phyloP scores from a whole-genome alignment of 2,888 invertebrate species.

The Autographa gamma region DNA sequence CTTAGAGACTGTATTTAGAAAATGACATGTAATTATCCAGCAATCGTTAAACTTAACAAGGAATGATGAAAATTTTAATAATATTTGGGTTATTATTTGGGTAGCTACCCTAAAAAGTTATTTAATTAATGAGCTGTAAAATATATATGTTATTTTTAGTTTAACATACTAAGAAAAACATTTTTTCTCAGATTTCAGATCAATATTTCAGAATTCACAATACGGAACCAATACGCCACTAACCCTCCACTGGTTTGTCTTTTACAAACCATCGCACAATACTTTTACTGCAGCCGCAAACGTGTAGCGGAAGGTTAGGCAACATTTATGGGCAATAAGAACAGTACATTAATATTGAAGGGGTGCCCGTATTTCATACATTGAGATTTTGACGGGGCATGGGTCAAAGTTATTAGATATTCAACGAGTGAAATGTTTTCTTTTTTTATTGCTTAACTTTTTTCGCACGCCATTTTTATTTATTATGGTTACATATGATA shows the following conservation, averaged over 20 bases:
- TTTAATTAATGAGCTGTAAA: too few relatives aligned
- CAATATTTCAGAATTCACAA: not conserved
- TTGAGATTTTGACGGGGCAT: not conserved
- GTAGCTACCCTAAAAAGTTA: too few relatives aligned
- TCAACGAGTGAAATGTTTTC: not conserved
- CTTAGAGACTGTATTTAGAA: too few relatives aligned
- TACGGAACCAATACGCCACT: not conserved
- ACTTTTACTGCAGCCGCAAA: constrained; percentile 4
- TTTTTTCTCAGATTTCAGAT: too few relatives aligned
- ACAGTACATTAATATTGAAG: constrained; percentile 16
- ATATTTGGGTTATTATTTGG: too few relatives aligned
- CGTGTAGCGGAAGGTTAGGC: not conserved
- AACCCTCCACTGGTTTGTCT: not conserved
- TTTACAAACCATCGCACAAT: not conserved
- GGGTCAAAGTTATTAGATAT: constrained; percentile 5
- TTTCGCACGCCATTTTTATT: not conserved
- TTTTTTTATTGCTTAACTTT: not conserved
- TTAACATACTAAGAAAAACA: too few relatives aligned
- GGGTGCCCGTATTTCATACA: constrained; percentile 1
- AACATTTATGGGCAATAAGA: constrained; percentile 7
- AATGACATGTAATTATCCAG: too few relatives aligned
- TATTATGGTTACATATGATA: too few relatives aligned
- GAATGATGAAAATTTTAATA: too few relatives aligned
- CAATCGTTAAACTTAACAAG: too few relatives aligned
- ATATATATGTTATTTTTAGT: too few relatives aligned